Percentiles rank a stretch among this genome's conserved stretches.
These are phyloP conservation scores for Diogma glabrata DNA, from an alignment of 2,888 invertebrate genomes.

Conservation along the genomic window DNA sequence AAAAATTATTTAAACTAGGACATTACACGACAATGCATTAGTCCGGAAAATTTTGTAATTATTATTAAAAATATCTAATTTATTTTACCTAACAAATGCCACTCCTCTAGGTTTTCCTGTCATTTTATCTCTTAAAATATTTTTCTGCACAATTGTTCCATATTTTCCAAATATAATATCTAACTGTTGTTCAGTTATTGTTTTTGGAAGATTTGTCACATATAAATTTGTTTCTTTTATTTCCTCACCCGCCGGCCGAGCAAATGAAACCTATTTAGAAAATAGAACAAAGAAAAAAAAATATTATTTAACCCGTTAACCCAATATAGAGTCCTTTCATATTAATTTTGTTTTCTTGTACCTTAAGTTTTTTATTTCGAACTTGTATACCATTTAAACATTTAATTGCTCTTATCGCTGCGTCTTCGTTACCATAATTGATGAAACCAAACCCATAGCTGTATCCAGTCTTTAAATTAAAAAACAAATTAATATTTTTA, in stretches of 20 bases:
- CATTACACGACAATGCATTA: too few relatives aligned
- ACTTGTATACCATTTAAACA: conserved; percentile 78
- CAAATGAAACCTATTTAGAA: conserved; percentile 73
- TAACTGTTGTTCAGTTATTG: conserved; percentile 70
- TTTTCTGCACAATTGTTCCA: conserved; percentile 85
- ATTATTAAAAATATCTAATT: too few relatives aligned
- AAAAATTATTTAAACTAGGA: background rate
- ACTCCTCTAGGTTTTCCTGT: conserved; percentile 82
- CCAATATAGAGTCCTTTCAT: too few relatives aligned
- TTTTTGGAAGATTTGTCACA: conserved; percentile 82
- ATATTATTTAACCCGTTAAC: too few relatives aligned
- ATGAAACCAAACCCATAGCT: conserved; percentile 96
- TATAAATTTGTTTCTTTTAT: conserved; percentile 92
- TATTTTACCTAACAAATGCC: conserved; percentile 79
- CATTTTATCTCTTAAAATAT: conserved; percentile 77
- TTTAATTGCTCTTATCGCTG: conserved; percentile 76
- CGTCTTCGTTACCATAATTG: conserved; percentile 74
- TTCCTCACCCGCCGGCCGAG: conserved; percentile 80
- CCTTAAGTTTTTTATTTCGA: conserved; percentile 86
- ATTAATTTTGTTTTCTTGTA: too few relatives aligned
- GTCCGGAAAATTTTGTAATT: conserved; percentile 12
- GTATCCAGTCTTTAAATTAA: conserved; percentile 66
- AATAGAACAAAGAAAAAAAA: conserved; percentile 6
- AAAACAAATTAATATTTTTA: conserved; percentile 13
- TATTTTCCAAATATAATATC: conserved; percentile 77